Percentiles rank a stretch among this genome's conserved stretches.
Evolutionary conservation across 2,797 vertebrate genomes (phyloP).

Genomic region (Hybognathus amarus): DNA sequence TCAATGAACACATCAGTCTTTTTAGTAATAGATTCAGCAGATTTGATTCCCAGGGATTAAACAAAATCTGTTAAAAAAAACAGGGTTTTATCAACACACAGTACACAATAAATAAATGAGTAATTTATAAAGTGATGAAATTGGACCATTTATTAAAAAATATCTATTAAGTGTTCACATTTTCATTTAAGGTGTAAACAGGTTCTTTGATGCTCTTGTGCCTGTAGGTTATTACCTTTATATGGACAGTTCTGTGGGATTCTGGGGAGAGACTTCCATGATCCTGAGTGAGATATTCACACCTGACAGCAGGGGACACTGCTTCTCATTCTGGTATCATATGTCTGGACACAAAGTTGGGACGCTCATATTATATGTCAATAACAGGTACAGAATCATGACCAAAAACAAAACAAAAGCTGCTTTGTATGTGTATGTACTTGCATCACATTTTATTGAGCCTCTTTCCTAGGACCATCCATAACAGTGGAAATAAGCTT

Average conservation of each 20-base stretch:
- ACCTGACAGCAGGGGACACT: slow-evolving; percentile 69
- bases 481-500: slow-evolving; percentile 60
- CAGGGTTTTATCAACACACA: background rate
- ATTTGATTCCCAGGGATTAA: background rate
- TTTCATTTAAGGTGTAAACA: background rate
- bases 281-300: slow-evolving; percentile 74
- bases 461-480: slow-evolving; percentile 61
- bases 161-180: background rate
- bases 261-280: slow-evolving; percentile 67
- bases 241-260: slow-evolving; percentile 74
- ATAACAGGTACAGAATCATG: slow-evolving; percentile 71
- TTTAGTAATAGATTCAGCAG: background rate
- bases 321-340: slow-evolving; percentile 80
- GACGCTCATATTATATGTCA: slow-evolving; percentile 70
- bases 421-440: background rate
- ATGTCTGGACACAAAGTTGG: slow-evolving; percentile 72
- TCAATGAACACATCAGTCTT: background rate
- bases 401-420: background rate
- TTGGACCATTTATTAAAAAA: background rate
- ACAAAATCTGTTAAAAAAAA: background rate
- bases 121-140: background rate
- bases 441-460: background rate
- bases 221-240: slow-evolving; percentile 73
- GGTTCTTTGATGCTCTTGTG: background rate
- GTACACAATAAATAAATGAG: background rate